Base-by-base conservation (phyloP, 2,888 invertebrate species). In the Erebia epiphron region DNA sequence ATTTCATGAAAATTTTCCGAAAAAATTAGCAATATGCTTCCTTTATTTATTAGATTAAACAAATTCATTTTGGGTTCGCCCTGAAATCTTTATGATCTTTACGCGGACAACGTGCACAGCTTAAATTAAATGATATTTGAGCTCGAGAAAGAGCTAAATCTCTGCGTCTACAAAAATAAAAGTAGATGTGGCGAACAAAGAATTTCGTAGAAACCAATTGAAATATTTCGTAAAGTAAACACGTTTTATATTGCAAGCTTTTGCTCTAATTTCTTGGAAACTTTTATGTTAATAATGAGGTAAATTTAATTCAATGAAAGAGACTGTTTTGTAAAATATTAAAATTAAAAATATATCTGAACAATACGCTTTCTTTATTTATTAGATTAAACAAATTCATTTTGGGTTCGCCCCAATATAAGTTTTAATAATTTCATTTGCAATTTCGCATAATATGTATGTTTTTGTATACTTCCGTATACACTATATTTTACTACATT, bases 321-420 rank as follows among this genome's bases (percentile, higher is more conserved):
- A 7, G 35, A 35, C 35, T 35, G 35, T 35, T 35, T 35, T 5
- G 35, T 35, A 35, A 35, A 35, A 35, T 35, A 35, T 35, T 35
- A 35, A 35, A 35, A 35, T 35, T 7, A 35, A 35, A 35, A 35
- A 35, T 35, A 7, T 35, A 7, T 35, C 35, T 35, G 0, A 35
- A 7, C 7, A 35, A 35, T 35, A 13, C n/a, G 43, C 43, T n/a
- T 26, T 8, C n/a, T 18, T 46, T 9, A 49, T 62, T 62, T 49
- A 49, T 62, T 49, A 49, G 21, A 49, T 62, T 62, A 49, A 62
- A 62, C 62, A 62, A 62, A 62, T 62, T 49, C 21, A 62, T 49
- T 46, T 46, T 49, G 49, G 21, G 16, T 62, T 21, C n/a, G 50
- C 35, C 46, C 35, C 35, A 1, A 35, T 5, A 35, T 35, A 35